Percentiles rank a stretch among this genome's conserved stretches.
Conservation (phyloP, 2,113 vertebrate genomes). For the Catharus minimus region DNA sequence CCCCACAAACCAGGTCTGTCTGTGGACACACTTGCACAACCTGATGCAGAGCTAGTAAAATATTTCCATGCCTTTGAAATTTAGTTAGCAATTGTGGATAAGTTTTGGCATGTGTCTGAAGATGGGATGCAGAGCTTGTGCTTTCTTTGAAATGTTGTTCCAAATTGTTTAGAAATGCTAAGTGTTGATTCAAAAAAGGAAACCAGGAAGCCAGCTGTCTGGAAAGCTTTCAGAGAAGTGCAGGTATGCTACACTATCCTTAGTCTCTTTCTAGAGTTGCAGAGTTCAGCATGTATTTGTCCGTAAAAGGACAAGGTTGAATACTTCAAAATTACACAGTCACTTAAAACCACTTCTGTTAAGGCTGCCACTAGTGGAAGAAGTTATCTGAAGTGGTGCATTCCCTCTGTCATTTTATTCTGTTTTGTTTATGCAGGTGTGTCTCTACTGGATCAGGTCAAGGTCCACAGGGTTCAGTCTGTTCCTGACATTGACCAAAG, state of each 20-base stretch:
- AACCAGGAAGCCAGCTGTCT: neutral
- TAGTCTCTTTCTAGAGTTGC: neutral
- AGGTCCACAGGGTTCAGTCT: neutral
- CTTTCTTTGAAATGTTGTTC: conserved; percentile 7
- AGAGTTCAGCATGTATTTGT: neutral
- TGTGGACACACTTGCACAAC: neutral
- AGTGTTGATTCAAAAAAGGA: neutral
- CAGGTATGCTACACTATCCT: neutral
- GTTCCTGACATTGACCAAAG: neutral
- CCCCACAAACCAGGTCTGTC: neutral
- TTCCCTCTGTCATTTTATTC: neutral
- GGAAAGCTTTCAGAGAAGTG: neutral
- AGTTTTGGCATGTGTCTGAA: conserved; percentile 39
- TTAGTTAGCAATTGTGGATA: conserved; percentile 15
- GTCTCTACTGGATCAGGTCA: neutral
- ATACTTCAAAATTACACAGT: neutral
- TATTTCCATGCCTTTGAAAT: conserved; percentile 56
- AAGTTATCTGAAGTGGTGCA: neutral
- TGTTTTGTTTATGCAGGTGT: neutral
- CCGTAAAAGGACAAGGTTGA: neutral
- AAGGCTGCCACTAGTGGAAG: neutral
- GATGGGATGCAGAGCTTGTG: neutral
- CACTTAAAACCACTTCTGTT: neutral
- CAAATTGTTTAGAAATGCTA: neutral
- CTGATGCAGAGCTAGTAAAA: neutral